Evolutionary conservation across 2,888 invertebrate genomes (phyloP).

Genomic region (Maniola hyperantus): DNA sequence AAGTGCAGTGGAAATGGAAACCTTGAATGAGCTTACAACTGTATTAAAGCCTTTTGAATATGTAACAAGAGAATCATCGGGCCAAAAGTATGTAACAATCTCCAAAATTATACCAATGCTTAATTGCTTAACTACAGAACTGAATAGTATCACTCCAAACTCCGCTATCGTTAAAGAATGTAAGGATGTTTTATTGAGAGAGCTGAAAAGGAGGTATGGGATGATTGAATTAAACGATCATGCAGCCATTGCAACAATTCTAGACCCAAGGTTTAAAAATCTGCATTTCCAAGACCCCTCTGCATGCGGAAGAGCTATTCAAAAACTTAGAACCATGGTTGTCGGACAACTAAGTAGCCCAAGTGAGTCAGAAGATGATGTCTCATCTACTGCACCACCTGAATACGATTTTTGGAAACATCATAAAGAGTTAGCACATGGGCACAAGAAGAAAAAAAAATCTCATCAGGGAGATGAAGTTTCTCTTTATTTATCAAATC

Average conservation of each 20-base stretch:
- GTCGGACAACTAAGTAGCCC: slow-evolving; percentile 34
- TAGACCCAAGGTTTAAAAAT: slow-evolving; percentile 47
- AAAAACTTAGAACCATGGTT: too few relatives aligned
- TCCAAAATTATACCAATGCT: slow-evolving; percentile 49
- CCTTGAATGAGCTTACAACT: slow-evolving; percentile 37
- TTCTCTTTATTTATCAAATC: slow-evolving; percentile 44
- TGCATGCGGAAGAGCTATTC: too few relatives aligned
- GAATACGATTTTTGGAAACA: slow-evolving; percentile 48
- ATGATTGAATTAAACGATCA: slow-evolving; percentile 45
- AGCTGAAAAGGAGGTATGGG: slow-evolving; percentile 45
- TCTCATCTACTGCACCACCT: slow-evolving; percentile 38
- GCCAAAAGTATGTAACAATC: slow-evolving; percentile 45
- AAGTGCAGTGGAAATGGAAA: slow-evolving; percentile 40
- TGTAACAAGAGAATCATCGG: slow-evolving; percentile 45
- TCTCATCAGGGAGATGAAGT: slow-evolving; percentile 46
- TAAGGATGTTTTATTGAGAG: slow-evolving; percentile 38
- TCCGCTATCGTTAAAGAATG: too few relatives aligned
- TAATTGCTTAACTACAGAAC: slow-evolving; percentile 46
- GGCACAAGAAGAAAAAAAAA: slow-evolving; percentile 39
- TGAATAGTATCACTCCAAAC: slow-evolving; percentile 43
- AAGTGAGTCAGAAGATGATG: slow-evolving; percentile 46
- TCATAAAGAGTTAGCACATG: slow-evolving; percentile 46
- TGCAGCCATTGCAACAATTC: slow-evolving; percentile 42
- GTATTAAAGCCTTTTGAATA: slow-evolving; percentile 32
- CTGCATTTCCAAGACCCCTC: slow-evolving; percentile 41